Percentiles rank a stretch among this genome's conserved stretches.
Evolutionary conservation across 2,888 invertebrate species (phyloP).

Genomic region (Synergus itoensis): DNA sequence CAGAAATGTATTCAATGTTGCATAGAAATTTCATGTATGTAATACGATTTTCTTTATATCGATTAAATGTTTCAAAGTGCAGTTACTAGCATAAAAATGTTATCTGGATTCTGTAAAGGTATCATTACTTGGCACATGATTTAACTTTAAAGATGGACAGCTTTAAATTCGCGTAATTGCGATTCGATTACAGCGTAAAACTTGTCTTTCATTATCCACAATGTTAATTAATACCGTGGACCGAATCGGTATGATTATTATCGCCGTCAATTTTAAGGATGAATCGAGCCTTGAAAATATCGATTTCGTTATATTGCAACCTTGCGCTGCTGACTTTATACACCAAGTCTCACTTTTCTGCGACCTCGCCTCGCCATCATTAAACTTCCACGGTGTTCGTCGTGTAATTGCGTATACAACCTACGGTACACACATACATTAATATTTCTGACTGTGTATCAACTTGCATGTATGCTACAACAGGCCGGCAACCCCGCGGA

Average conservation of each 20-base stretch:
- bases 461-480: constrained; percentile 42
- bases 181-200: constrained; percentile 16
- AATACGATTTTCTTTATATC: not conserved
- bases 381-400: constrained; percentile 51
- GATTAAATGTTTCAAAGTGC: too few relatives aligned
- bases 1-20: not conserved
- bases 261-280: constrained; percentile 38
- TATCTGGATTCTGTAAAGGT: not conserved
- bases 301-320: constrained; percentile 41
- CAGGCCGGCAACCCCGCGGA: constrained; percentile 48
- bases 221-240: constrained; percentile 30
- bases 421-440: constrained; percentile 15
- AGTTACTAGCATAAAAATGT: not conserved
- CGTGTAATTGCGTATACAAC: constrained; percentile 50
- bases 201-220: constrained; percentile 28
- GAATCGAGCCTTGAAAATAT: constrained; percentile 38
- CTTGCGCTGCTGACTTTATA: constrained; percentile 42
- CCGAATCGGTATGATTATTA: constrained; percentile 26
- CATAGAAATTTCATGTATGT: not conserved
- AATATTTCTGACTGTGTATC: not conserved
- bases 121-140: not conserved
- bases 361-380: constrained; percentile 51
- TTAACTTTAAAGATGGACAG: constrained; percentile 1
- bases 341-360: constrained; percentile 36
- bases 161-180: constrained; percentile 5